Evolutionary conservation across 2,113 vertebrate genomes (phyloP), one percentile per base, ranked within the genome.

Genomic region (Ciconia stormi): DNA sequence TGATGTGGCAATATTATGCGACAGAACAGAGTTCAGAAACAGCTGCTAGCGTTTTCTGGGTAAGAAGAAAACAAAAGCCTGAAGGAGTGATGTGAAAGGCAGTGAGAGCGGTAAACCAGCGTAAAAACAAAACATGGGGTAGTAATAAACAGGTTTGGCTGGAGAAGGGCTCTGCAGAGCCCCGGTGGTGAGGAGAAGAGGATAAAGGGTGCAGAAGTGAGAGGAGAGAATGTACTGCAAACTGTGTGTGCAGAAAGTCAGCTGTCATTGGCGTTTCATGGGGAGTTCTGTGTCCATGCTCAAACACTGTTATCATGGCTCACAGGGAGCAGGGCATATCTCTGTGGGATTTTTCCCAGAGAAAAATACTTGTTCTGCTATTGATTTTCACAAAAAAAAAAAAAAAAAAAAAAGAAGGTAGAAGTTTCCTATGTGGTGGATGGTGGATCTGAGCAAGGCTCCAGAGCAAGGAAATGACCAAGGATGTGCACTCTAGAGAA

Each of bases 291-390:
- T 30, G 47, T 23, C 55, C 25, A 1, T 10, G 11, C 30, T 53
- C 61, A 53, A 50, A 6, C 0, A 1, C 26, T 40, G 23, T 23
- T 66, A 26, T 13, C 40, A 34, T 1, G 2, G 16, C 26, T 90
- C 34, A 8, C 6, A 21, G 29, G 10, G 9, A 66, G n/a, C n/a
- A 47, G n/a, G 26, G 1, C 11, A 11, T 7, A 27, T 7, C 40
- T 44, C 82, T 25, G 23, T 18, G 26, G 38, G 9, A 9, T 7
- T 72, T 71, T 85, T 79, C n/a, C 36, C 71, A 32, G 32, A 59
- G 20, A 81, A 87, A 62, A 63, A 26, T n/a, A 15, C 23, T 86
- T 88, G 44, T 82, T 80, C 34, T 88, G 61, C 14, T 69, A 30
- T 38, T 46, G 36, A 55, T 93, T 90, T 82, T 40, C 32, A 40